Percentiles rank a stretch among this genome's conserved stretches.
Evolutionary conservation across 1,140 invertebrate species (phyloP).

Genomic region (Pomacea maculata): DNA sequence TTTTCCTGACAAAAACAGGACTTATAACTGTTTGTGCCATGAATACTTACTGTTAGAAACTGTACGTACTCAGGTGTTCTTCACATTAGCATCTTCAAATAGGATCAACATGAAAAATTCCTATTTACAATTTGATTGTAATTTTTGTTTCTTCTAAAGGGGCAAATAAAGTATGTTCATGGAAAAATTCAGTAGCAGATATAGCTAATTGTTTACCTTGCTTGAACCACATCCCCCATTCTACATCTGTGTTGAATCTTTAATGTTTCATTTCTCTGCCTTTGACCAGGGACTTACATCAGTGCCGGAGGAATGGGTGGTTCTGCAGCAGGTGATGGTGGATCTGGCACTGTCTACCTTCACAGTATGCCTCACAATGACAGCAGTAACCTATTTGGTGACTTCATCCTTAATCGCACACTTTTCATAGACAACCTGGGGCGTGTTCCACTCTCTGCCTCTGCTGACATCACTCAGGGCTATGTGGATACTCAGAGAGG

Average conservation of each 20-base stretch:
- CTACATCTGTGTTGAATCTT: not conserved
- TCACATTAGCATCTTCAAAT: not conserved
- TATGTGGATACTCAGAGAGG: slow-evolving; percentile 26
- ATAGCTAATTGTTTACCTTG: not conserved
- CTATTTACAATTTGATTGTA: not conserved
- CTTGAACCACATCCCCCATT: not conserved
- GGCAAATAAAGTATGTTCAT: not conserved
- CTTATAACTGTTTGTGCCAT: too few relatives aligned
- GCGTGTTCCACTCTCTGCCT: slow-evolving; percentile 29
- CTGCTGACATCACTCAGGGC: slow-evolving; percentile 36
- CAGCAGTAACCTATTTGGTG: slow-evolving; percentile 21
- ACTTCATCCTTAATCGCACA: slow-evolving; percentile 43
- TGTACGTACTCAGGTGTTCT: not conserved
- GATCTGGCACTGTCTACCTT: slow-evolving; percentile 51
- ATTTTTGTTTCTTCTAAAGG: not conserved
- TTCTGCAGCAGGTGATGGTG: slow-evolving; percentile 41
- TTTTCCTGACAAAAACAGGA: slow-evolving; percentile 8
- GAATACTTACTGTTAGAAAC: too few relatives aligned
- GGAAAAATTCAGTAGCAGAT: not conserved
- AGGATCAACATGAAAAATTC: not conserved
- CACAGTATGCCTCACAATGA: slow-evolving; percentile 38
- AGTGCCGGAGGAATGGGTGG: slow-evolving; percentile 41
- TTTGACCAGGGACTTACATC: slow-evolving; percentile 40
- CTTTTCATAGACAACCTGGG: slow-evolving; percentile 44
- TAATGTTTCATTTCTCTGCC: not conserved